Evolutionary conservation across 1,140 invertebrate genomes (phyloP), one percentile per base, ranked within the genome.

Genomic region (Drosophila obscura): DNA sequence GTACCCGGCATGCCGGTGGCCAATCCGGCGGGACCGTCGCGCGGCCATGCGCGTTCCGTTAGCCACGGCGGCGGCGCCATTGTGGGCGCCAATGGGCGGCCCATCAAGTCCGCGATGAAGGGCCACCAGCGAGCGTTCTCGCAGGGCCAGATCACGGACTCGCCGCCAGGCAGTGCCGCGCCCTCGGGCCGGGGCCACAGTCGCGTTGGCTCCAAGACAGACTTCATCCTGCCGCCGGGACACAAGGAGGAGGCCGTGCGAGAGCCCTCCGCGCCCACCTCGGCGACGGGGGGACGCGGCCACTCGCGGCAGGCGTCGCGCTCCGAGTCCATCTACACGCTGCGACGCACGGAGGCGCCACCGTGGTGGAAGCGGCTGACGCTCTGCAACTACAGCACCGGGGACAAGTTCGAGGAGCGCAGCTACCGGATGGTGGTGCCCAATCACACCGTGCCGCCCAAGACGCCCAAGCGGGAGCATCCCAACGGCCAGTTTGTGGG

Each of bases 311-410:
- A 95, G 79, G 94, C 94, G 4, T 95, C 94, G 2, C 93, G 96
- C 56, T 96, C 96, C 0, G 96, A 98, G 85, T 97, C 96, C 19
- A 96, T 97, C 62, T 98, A 97, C 90, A 98, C 97, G 2, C 94
- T 98, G 73, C 93, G 96, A 60, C 94, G 96, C 52, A 94, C 94
- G 26, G 95, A 94, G 5, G 94, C 94, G 1, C 94, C 95, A 8
- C 94, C 95, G 0, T 94, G 94, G 82, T 96, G 95, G 95, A 93
- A 94, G 41, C 94, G 94, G 53, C 94, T 95, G 83, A 73, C 94
- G 2, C 92, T 94, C 71, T 92, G 94, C 49, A 93, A 88, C 31
- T 93, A 41, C 94, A 94, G 64, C 8, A 66, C 45, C 61, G 80
- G 63, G 28, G 92, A 94, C 39, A 91, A 93, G 13, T 92, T 94